Percentiles rank a stretch among this genome's conserved stretches.
Evolutionary conservation across 2,113 vertebrate species (phyloP).

Genomic region (Pterocles orientalis): DNA sequence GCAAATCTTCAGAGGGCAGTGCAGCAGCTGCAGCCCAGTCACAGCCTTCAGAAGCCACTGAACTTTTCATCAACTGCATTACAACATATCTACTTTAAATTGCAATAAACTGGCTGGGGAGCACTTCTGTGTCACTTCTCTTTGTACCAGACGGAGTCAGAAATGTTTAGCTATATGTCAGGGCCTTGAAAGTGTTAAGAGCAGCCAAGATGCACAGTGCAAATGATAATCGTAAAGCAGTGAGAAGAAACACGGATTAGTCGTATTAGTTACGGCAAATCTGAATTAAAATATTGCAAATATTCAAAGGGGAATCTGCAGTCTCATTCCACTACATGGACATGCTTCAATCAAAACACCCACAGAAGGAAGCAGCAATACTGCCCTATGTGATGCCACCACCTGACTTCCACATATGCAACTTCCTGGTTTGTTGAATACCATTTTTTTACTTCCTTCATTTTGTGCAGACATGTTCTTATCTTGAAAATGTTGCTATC

Average conservation of each 20-base stretch:
- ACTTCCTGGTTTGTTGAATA: not conserved
- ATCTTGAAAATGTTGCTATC: not conserved
- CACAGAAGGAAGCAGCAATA: not conserved
- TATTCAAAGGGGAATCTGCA: not conserved
- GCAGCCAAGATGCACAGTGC: not conserved
- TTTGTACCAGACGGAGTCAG: conserved; percentile 56
- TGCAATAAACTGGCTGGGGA: conserved; percentile 57
- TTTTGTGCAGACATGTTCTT: not conserved
- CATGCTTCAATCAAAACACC: not conserved
- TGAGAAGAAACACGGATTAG: not conserved
- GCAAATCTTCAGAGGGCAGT: conserved; percentile 28
- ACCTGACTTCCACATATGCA: not conserved
- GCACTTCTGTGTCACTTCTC: conserved; percentile 34
- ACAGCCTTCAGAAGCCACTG: conserved; percentile 6
- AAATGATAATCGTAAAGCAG: conserved; percentile 24
- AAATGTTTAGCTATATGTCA: conserved; percentile 53
- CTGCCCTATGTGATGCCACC: not conserved
- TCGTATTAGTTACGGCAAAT: conserved; percentile 22
- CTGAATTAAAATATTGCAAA: conserved; percentile 15
- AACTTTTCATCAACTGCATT: conserved; percentile 41
- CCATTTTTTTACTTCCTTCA: not conserved
- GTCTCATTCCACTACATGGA: not conserved
- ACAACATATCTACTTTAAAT: conserved; percentile 55
- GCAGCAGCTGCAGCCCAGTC: not conserved
- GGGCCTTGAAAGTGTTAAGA: conserved; percentile 20